A percentile compares a stretch with the other conserved stretches of the same genome.
These are phyloP conservation scores for Cactoblastis cactorum DNA, from an alignment of 2,888 invertebrate species.

Conservation along the genomic window DNA sequence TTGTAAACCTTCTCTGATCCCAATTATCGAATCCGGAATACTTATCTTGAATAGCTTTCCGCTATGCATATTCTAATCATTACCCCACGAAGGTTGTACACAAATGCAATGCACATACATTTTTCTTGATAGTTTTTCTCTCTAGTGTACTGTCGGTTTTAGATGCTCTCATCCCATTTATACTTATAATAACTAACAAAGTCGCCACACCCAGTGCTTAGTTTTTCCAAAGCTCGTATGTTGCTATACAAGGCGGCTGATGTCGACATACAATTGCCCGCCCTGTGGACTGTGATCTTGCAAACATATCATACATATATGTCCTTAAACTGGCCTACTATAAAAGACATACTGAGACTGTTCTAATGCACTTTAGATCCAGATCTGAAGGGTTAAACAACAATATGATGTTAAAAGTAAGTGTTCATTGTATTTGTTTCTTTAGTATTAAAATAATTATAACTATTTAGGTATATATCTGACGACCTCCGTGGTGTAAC, in stretches of 20 bases:
- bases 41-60: too few relatives aligned
- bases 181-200: background rate
- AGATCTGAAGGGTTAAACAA: slow-evolving; percentile 45
- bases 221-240: slow-evolving; percentile 16
- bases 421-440: slow-evolving; percentile 22
- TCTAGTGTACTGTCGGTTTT: too few relatives aligned
- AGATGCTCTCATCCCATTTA: background rate
- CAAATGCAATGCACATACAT: too few relatives aligned
- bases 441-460: background rate
- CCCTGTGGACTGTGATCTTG: slow-evolving; percentile 33
- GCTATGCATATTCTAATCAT: too few relatives aligned
- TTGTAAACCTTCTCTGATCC: too few relatives aligned
- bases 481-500: too few relatives aligned
- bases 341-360: slow-evolving; percentile 51
- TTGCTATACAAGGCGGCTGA: slow-evolving; percentile 29
- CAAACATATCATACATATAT: slow-evolving; percentile 33
- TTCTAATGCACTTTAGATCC: slow-evolving; percentile 42
- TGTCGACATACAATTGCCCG: slow-evolving; percentile 20
- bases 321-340: slow-evolving; percentile 45
- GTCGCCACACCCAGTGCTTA: background rate
- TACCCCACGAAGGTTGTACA: too few relatives aligned
- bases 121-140: too few relatives aligned
- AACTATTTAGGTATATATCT: too few relatives aligned
- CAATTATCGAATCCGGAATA: too few relatives aligned
- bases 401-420: slow-evolving; percentile 66